Conservation (phyloP, 2,888 invertebrate genomes). For the Invenusta paracnida region DNA sequence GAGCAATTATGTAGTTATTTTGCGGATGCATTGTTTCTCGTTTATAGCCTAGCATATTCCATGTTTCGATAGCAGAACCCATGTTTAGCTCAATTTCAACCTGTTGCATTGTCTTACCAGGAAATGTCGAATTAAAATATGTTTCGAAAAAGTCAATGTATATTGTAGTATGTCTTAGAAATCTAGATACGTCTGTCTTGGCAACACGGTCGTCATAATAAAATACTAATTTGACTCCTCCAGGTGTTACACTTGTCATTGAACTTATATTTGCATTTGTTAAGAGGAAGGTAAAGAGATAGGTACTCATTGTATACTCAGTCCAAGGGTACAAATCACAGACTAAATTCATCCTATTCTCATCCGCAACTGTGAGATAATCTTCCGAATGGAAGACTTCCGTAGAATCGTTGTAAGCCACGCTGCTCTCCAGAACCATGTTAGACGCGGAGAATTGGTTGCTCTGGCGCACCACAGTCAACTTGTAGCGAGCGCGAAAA, state of each 20-base stretch:
- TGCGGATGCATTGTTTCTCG: not conserved
- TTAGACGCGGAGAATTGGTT: not conserved
- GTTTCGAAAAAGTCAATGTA: not conserved
- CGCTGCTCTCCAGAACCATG: not conserved
- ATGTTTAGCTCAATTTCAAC: not conserved
- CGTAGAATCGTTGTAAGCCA: not conserved
- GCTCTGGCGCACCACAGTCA: not conserved
- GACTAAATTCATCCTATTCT: not conserved
- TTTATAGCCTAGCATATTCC: not conserved
- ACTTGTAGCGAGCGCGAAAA: not conserved
- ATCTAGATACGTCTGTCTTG: not conserved
- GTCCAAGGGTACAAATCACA: not conserved
- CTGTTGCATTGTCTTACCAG: not conserved
- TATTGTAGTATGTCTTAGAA: not conserved
- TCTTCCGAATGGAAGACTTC: not conserved
- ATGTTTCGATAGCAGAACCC: not conserved
- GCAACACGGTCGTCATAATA: not conserved
- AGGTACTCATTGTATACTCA: not conserved
- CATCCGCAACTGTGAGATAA: not conserved
- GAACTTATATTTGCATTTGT: not conserved
- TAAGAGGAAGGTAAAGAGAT: not conserved
- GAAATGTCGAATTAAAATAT: not conserved
- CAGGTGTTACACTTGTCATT: not conserved
- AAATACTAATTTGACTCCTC: not conserved
- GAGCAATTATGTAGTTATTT: not conserved